A percentile compares a stretch with the other conserved stretches of the same genome.
Evolutionary conservation across 2,888 invertebrate genomes (phyloP).

Genomic region (Aricia artaxerxes): DNA sequence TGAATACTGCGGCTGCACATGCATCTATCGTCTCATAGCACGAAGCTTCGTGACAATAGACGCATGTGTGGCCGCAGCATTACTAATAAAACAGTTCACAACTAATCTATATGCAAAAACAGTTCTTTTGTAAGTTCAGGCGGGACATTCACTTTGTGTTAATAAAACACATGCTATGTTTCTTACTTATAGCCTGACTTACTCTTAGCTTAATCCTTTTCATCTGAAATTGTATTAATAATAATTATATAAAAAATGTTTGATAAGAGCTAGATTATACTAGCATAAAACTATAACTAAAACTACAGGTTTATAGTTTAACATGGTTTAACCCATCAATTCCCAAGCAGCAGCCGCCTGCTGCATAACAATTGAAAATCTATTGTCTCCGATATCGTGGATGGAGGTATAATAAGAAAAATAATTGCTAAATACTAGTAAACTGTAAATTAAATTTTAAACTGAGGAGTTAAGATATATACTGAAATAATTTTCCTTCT

Average conservation of each 20-base stretch:
- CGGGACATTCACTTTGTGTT: slow-evolving; percentile 35
- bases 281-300: neutral
- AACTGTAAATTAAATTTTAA: too few relatives aligned
- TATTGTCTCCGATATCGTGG: too few relatives aligned
- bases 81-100: neutral
- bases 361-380: too few relatives aligned
- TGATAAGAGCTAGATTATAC: neutral
- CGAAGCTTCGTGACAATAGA: too few relatives aligned
- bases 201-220: slow-evolving; percentile 62
- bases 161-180: slow-evolving; percentile 39
- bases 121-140: slow-evolving; percentile 25
- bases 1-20: too few relatives aligned
- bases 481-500: neutral
- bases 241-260: slow-evolving; percentile 18
- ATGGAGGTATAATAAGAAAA: too few relatives aligned
- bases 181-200: slow-evolving; percentile 53
- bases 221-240: slow-evolving; percentile 60
- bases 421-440: too few relatives aligned
- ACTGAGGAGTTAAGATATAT: neutral
- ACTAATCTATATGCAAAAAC: slow-evolving; percentile 17
- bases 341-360: too few relatives aligned
- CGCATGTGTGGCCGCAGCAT: too few relatives aligned
- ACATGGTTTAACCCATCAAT: too few relatives aligned
- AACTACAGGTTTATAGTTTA: too few relatives aligned
- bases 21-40: too few relatives aligned